Percentiles rank a stretch among this genome's conserved stretches.
phyloP scores from a whole-genome alignment of 2,797 vertebrate species.

The Mallotus villosus region DNA sequence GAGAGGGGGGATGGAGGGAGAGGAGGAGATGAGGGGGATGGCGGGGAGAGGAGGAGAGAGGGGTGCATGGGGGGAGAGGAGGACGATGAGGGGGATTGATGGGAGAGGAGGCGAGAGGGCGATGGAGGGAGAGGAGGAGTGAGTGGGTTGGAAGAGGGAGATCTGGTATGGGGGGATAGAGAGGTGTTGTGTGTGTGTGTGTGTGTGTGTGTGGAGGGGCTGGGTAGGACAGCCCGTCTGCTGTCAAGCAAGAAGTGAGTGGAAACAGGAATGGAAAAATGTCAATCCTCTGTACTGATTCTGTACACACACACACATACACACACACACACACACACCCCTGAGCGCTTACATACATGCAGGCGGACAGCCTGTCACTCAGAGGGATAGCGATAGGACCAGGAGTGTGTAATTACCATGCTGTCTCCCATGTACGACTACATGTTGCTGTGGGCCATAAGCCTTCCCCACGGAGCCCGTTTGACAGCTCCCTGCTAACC shows the following conservation, averaged over 20 bases:
- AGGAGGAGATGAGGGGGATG: constrained; percentile 24
- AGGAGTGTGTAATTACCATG: constrained; percentile 72
- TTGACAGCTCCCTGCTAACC: constrained; percentile 63
- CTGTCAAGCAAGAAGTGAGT: constrained; percentile 44
- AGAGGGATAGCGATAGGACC: constrained; percentile 60
- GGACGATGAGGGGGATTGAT: neutral
- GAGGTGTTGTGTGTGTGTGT: neutral
- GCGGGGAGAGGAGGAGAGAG: neutral
- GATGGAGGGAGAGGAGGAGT: neutral
- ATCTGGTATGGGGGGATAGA: neutral
- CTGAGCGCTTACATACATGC: constrained; percentile 64
- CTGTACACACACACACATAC: constrained; percentile 3
- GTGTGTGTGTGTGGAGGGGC: constrained; percentile 11
- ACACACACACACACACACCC: constrained; percentile 39
- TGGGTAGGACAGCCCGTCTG: constrained; percentile 39
- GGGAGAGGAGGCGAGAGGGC: neutral
- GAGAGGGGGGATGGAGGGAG: constrained; percentile 42
- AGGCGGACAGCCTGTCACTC: constrained; percentile 73
- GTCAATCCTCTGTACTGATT: neutral
- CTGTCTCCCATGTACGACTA: constrained; percentile 75
- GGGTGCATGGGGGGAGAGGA: neutral
- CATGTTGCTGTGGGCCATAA: constrained; percentile 73
- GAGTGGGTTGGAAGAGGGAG: neutral
- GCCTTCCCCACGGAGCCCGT: constrained; percentile 60
- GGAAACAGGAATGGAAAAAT: constrained; percentile 27